Evolutionary conservation across 1,140 invertebrate species (phyloP).

Genomic region (Ostrea denselamellosa): DNA sequence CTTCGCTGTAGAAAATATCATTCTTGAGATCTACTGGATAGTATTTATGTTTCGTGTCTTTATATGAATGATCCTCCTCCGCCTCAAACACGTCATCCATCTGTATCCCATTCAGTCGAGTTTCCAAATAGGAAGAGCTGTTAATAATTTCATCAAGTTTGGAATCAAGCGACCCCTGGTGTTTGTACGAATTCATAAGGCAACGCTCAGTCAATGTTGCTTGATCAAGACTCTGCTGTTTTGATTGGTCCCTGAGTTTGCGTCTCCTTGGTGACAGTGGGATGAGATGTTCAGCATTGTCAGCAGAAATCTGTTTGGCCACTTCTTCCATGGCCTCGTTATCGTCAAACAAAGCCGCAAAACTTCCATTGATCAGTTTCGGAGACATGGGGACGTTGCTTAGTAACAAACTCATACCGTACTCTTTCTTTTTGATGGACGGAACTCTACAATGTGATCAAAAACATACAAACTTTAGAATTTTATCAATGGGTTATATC

Average conservation of each 20-base stretch:
- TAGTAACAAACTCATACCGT: conserved; percentile 94
- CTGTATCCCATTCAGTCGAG: not conserved
- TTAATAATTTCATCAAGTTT: conserved; percentile 78
- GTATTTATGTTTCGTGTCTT: not conserved
- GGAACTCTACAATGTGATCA: conserved; percentile 9
- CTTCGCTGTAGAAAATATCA: not conserved
- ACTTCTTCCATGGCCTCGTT: conserved; percentile 90
- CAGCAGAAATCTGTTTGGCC: conserved; percentile 78
- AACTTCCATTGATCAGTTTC: conserved; percentile 97
- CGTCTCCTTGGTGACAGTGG: conserved; percentile 72
- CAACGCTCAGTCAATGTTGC: conserved; percentile 48
- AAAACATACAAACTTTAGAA: too few species aligned
- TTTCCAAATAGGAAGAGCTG: conserved; percentile 50
- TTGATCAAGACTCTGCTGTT: conserved; percentile 75
- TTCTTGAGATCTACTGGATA: not conserved
- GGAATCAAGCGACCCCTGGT: conserved; percentile 76
- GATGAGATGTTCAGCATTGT: conserved; percentile 69
- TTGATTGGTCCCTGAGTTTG: conserved; percentile 67
- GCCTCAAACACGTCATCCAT: conserved; percentile 24
- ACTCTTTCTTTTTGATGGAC: conserved; percentile 80
- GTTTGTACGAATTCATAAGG: conserved; percentile 56
- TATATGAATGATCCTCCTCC: not conserved
- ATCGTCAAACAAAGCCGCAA: conserved; percentile 95
- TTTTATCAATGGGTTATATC: too few species aligned
- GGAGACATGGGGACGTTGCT: conserved; percentile 96